Conservation (phyloP, 2,113 vertebrate species). For the Columba janthina region DNA sequence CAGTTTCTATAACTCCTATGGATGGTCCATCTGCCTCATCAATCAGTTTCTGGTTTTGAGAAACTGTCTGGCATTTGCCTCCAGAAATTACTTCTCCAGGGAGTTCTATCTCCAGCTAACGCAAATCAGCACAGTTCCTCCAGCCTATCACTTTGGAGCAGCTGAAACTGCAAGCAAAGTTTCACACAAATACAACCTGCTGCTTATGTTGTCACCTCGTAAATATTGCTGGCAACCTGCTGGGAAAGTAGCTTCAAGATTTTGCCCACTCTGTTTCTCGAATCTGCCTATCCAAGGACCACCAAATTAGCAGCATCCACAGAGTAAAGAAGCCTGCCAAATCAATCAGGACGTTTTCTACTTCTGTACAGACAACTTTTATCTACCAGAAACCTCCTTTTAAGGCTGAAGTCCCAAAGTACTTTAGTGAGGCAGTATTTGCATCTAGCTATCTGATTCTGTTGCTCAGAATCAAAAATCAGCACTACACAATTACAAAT, state of each 20-base stretch:
- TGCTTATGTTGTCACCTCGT: background rate
- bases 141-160: background rate
- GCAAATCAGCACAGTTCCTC: background rate
- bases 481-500: background rate
- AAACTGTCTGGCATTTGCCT: background rate
- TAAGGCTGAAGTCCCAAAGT: background rate
- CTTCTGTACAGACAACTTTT: background rate
- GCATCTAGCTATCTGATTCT: background rate
- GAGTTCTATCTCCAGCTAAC: background rate
- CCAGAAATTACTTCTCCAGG: background rate
- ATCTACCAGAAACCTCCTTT: background rate
- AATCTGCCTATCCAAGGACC: background rate
- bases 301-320: background rate
- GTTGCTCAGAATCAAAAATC: background rate
- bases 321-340: background rate
- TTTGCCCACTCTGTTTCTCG: background rate
- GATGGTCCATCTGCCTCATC: background rate
- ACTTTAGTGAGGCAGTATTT: background rate
- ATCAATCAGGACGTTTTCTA: background rate
- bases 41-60: background rate
- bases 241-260: background rate
- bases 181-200: background rate
- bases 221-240: background rate
- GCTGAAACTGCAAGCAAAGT: background rate
- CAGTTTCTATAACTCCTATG: background rate